These are phyloP conservation scores for Idris sp. DNA, from an alignment of 1,140 invertebrate species.

Conservation along the genomic window DNA sequence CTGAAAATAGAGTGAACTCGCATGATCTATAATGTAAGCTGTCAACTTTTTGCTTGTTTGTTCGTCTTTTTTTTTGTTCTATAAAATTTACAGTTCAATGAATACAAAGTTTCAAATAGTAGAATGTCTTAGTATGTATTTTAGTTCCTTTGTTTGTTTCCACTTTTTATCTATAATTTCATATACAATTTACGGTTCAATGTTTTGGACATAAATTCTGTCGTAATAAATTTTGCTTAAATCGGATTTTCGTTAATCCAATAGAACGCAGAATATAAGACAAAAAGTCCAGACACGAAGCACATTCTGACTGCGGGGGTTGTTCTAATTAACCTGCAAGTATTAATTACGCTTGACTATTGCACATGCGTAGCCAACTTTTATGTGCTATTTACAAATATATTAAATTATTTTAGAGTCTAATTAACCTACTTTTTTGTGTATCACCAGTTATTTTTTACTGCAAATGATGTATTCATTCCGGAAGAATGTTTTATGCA, in stretches of 20 bases:
- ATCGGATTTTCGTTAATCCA: too few species aligned
- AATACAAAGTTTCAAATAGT: too few species aligned
- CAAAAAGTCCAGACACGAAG: constrained; percentile 7
- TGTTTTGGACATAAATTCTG: too few species aligned
- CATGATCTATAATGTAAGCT: background rate
- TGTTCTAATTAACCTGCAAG: constrained; percentile 35
- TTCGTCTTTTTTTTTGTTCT: too few species aligned
- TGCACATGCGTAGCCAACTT: constrained; percentile 1
- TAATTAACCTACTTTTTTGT: constrained; percentile 40
- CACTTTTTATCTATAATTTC: too few species aligned
- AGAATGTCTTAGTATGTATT: too few species aligned
- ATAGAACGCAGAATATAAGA: background rate
- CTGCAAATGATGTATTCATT: constrained; percentile 28
- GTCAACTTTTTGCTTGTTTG: too few species aligned
- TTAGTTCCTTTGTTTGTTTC: too few species aligned
- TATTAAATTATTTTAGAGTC: constrained; percentile 47
- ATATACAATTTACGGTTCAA: too few species aligned
- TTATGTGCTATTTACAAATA: constrained; percentile 48
- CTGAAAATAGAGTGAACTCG: too few species aligned
- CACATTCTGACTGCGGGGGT: constrained; percentile 19
- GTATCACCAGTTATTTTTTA: constrained; percentile 31
- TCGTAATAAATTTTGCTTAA: too few species aligned
- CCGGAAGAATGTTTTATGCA: constrained; percentile 39
- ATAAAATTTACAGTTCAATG: too few species aligned
- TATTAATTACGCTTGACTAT: constrained; percentile 54